Percentiles rank a stretch among this genome's conserved stretches.
Evolutionary conservation across 1,140 invertebrate species (phyloP).

Genomic region (Zelostemma sp.): DNA sequence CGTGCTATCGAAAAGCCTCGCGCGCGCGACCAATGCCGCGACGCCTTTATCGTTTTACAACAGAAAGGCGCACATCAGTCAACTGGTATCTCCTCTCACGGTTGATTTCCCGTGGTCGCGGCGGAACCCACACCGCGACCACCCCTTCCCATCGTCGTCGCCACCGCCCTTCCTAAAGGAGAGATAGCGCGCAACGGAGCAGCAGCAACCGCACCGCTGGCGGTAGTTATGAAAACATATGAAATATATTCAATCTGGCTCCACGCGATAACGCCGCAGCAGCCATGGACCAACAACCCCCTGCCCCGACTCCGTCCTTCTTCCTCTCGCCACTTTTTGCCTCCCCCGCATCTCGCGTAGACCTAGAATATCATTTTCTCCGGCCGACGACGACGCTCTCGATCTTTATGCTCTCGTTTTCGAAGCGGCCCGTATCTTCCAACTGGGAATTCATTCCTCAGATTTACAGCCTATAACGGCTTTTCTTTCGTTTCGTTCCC

Average conservation of each 20-base stretch:
- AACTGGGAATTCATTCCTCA: background rate
- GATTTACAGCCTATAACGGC: no score
- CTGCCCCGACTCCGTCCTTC: constrained; percentile 4
- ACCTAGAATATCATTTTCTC: background rate
- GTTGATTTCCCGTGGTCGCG: constrained; percentile 70
- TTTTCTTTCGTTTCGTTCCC: no score
- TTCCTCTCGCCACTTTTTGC: constrained; percentile 3
- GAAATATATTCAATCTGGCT: constrained; percentile 72
- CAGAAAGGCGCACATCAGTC: constrained; percentile 72
- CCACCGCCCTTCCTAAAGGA: constrained; percentile 32
- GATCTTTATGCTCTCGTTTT: background rate
- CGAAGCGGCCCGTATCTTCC: background rate
- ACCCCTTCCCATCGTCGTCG: constrained; percentile 28
- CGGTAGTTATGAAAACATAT: constrained; percentile 71
- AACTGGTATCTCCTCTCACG: constrained; percentile 72
- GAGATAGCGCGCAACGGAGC: constrained; percentile 58
- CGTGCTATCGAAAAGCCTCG: constrained; percentile 65
- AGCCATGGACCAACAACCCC: constrained; percentile 42
- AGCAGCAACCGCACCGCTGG: constrained; percentile 39
- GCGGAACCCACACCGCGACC: constrained; percentile 48
- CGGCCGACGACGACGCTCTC: background rate
- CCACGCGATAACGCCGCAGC: constrained; percentile 62
- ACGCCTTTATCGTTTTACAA: constrained; percentile 71
- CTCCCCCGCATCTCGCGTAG: background rate
- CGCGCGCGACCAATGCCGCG: constrained; percentile 68